Percentiles rank a stretch among this genome's conserved stretches.
Evolutionary conservation across 2,797 vertebrate genomes (phyloP).

Genomic region (Takifugu ocellatus): DNA sequence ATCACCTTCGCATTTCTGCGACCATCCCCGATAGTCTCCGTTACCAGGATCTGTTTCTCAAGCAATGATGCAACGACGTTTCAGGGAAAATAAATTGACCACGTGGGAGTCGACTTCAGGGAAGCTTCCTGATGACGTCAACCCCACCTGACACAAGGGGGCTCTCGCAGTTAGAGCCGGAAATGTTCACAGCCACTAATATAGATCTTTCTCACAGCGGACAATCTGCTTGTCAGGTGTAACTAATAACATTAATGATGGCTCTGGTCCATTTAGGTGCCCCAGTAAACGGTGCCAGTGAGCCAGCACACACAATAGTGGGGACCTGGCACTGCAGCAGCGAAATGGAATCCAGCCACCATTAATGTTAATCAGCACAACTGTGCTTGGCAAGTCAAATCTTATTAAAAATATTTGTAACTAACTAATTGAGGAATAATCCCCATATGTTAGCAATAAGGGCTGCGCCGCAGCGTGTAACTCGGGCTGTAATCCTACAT

Average conservation of each 20-base stretch:
- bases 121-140: conserved; percentile 22
- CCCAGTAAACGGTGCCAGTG: conserved; percentile 41
- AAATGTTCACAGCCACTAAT: conserved; percentile 40
- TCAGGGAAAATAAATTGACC: conserved; percentile 8
- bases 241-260: conserved; percentile 55
- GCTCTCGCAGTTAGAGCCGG: conserved; percentile 20
- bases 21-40: too few species aligned
- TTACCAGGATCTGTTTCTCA: too few species aligned
- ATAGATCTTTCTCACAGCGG: conserved; percentile 49
- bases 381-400: conserved; percentile 24
- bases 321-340: conserved; percentile 31
- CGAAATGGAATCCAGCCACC: conserved; percentile 34
- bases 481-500: conserved; percentile 18
- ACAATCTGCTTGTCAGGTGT: conserved; percentile 52
- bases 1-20: too few species aligned
- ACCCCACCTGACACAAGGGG: conserved; percentile 19
- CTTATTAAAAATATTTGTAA: conserved; percentile 30
- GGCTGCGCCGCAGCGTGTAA: conserved; percentile 9
- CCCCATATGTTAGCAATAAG: conserved; percentile 3
- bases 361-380: conserved; percentile 38
- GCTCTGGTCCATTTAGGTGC: conserved; percentile 47
- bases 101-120: conserved; percentile 10
- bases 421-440: conserved; percentile 15
- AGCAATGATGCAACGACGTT: too few species aligned
- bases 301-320: conserved; percentile 45